phyloP scores from a whole-genome alignment of 2,797 vertebrate genomes.

The Clamator glandarius region DNA sequence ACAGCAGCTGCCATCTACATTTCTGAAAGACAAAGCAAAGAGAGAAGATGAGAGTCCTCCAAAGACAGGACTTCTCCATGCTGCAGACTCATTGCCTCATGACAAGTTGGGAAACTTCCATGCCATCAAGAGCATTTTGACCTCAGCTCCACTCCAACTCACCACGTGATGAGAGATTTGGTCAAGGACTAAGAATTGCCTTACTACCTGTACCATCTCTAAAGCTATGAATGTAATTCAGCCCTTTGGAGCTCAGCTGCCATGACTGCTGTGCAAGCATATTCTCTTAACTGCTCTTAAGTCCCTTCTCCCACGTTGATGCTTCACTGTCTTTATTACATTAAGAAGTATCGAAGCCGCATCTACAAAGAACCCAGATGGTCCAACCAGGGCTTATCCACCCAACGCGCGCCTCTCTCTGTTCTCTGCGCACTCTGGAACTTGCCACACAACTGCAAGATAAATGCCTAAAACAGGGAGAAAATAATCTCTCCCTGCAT shows the following conservation, averaged over 20 bases:
- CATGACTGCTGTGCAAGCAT: neutral
- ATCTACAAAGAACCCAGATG: neutral
- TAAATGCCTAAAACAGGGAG: neutral
- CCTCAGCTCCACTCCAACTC: neutral
- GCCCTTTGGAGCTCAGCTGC: neutral
- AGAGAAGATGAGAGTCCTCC: conserved; percentile 19
- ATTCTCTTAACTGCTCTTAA: neutral
- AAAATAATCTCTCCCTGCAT: neutral
- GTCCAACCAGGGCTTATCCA: neutral
- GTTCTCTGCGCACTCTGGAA: neutral
- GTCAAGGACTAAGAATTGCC: neutral
- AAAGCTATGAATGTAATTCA: neutral
- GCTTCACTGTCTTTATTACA: neutral
- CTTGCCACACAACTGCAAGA: neutral
- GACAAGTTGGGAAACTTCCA: neutral
- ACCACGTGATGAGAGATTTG: neutral
- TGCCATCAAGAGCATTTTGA: neutral
- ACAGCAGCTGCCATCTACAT: conserved; percentile 65
- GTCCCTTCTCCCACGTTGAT: neutral
- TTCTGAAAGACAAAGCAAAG: conserved; percentile 67
- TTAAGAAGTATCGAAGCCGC: neutral
- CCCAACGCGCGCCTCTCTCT: neutral
- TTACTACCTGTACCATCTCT: neutral
- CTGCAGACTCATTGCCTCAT: neutral
- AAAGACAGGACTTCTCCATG: neutral